These are phyloP conservation scores for Callosobruchus maculatus DNA, from an alignment of 2,888 invertebrate species.

Conservation along the genomic window DNA sequence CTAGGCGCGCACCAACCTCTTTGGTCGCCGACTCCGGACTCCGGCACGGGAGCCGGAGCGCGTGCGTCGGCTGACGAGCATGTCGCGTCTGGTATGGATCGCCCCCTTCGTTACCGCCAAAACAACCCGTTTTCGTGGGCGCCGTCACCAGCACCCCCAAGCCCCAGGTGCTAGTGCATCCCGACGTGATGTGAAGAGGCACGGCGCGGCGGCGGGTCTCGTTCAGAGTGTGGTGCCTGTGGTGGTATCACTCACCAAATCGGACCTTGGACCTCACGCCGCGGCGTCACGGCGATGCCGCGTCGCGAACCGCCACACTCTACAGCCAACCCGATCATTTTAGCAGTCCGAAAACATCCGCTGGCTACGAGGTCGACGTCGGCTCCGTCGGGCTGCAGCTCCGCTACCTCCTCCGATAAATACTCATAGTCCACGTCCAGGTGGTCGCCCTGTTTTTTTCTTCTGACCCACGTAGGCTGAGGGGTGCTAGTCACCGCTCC, in stretches of 20 bases:
- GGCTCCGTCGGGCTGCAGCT: background rate
- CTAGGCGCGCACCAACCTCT: background rate
- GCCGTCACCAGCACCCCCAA: too few relatives aligned
- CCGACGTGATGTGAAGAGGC: background rate
- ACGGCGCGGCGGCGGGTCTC: background rate
- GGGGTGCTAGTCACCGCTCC: slow-evolving; percentile 35
- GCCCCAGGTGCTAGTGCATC: background rate
- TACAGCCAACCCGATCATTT: slow-evolving; percentile 32
- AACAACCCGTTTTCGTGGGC: too few relatives aligned
- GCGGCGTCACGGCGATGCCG: slow-evolving; percentile 45
- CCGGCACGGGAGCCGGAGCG: background rate
- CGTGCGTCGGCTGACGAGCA: background rate
- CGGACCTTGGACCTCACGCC: slow-evolving; percentile 3
- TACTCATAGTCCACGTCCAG: background rate
- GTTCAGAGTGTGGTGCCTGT: background rate
- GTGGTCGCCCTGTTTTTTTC: background rate
- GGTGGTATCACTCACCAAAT: background rate
- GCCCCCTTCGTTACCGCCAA: background rate
- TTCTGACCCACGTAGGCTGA: slow-evolving; percentile 15
- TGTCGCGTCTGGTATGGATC: background rate
- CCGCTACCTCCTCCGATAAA: slow-evolving; percentile 4
- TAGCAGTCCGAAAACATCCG: background rate
- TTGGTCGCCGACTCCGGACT: background rate
- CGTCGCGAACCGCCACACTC: slow-evolving; percentile 35
- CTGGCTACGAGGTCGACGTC: background rate